These are phyloP conservation scores for Drosophila bunnanda DNA, from an alignment of 2,888 invertebrate species.

Conservation along the genomic window DNA sequence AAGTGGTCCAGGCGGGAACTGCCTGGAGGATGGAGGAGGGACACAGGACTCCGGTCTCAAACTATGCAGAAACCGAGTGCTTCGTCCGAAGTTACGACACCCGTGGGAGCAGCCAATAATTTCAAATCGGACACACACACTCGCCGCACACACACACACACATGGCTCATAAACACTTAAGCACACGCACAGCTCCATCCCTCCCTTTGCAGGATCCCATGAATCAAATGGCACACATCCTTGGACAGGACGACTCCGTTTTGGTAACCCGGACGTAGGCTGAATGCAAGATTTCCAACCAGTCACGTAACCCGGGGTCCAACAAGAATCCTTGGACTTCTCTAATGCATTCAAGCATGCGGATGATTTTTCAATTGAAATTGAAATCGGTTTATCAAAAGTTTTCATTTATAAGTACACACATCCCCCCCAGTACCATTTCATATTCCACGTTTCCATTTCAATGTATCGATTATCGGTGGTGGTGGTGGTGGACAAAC, in stretches of 20 bases:
- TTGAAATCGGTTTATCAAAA: constrained; percentile 47
- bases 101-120: constrained; percentile 81
- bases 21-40: neutral
- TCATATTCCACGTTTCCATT: constrained; percentile 23
- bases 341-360: constrained; percentile 19
- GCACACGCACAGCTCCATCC: constrained; percentile 15
- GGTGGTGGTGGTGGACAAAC: neutral
- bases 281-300: constrained; percentile 36
- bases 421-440: neutral
- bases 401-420: constrained; percentile 35
- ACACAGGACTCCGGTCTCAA: constrained; percentile 35
- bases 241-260: constrained; percentile 41
- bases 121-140: constrained; percentile 75
- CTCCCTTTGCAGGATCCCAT: constrained; percentile 50
- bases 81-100: constrained; percentile 79
- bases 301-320: constrained; percentile 33
- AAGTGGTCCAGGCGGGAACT: constrained; percentile 1
- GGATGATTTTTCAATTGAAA: constrained; percentile 44
- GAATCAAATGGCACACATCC: constrained; percentile 76
- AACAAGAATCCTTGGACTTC: neutral
- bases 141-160: constrained; percentile 41
- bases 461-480: constrained; percentile 31
- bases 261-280: constrained; percentile 18
- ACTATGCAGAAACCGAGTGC: constrained; percentile 72
- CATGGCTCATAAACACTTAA: constrained; percentile 31